Evolutionary conservation across 2,888 invertebrate species (phyloP), one percentile per base, ranked within the genome.

Genomic region (Cryptosula pallasiana): DNA sequence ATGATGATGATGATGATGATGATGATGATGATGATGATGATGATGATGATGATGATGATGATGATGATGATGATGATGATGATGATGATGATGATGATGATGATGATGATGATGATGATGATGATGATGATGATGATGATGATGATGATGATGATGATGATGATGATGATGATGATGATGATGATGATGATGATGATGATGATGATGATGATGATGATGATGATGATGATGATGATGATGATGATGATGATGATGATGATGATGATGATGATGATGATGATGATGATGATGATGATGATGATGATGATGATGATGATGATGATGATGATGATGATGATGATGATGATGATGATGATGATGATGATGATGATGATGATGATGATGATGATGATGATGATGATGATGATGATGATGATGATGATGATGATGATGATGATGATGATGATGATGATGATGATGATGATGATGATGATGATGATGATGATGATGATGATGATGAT

Each of bases 1-100:
- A 54, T 54, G 54, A 54, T 54, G 54, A 54, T 54, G 54, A 54
- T 54, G 54, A 54, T 54, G 54, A 54, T 54, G 54, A 54, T 54
- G 54, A 54, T 54, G 54, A 54, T 54, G 54, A 54, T 54, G 54
- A 54, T 54, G 54, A 54, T 54, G 54, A 54, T 54, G 54, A 54
- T 54, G 54, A 54, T 54, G 54, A 54, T 54, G 54, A 54, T 54
- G 54, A 54, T 54, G 54, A 54, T 54, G 54, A 54, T 54, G 54
- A 54, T 54, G 54, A 54, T 54, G 54, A 54, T 54, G 54, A 54
- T 54, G 54, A 54, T 54, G 54, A 54, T 54, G 54, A 54, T 54
- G 54, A 54, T 54, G 54, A 54, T 54, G 54, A 54, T 54, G 54
- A 54, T 54, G 54, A 54, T 54, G 54, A 54, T 54, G 54, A 54